phyloP scores from a whole-genome alignment of 1,140 invertebrate genomes.

The Drosophila sturtevanti region DNA sequence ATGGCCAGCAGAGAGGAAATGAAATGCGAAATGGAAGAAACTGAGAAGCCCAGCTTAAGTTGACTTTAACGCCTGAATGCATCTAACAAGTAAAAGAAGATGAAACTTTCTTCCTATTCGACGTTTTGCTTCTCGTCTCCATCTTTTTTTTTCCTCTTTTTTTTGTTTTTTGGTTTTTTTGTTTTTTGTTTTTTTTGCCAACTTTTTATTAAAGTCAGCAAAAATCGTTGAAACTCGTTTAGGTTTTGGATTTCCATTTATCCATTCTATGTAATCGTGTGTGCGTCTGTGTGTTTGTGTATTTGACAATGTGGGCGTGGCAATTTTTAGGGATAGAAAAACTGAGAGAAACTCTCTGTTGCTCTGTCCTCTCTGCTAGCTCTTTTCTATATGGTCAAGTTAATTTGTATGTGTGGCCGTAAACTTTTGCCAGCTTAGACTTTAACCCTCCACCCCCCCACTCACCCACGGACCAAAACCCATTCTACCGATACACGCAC shows the following conservation, averaged over 20 bases:
- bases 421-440: constrained; percentile 78
- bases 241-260: constrained; percentile 49
- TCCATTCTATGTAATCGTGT: not conserved
- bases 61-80: constrained; percentile 80
- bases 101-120: constrained; percentile 58
- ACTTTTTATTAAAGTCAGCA: constrained; percentile 77
- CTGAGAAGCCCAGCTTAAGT: constrained; percentile 63
- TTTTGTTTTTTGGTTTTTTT: constrained; percentile 13
- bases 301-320: constrained; percentile 72
- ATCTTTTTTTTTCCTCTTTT: constrained; percentile 20
- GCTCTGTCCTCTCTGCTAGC: constrained; percentile 1
- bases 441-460: constrained; percentile 24
- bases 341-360: constrained; percentile 6
- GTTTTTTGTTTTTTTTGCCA: constrained; percentile 18
- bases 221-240: constrained; percentile 46
- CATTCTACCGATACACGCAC: not conserved
- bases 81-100: constrained; percentile 47
- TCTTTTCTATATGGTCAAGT: constrained; percentile 69
- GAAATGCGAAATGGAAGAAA: constrained; percentile 42
- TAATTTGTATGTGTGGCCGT: constrained; percentile 79
- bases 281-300: constrained; percentile 24
- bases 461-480: too few relatives aligned
- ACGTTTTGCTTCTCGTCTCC: too few relatives aligned
- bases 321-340: constrained; percentile 2
- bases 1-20: not conserved